Conservation (phyloP, 2,888 invertebrate genomes). For the Athrips mouffetella region DNA sequence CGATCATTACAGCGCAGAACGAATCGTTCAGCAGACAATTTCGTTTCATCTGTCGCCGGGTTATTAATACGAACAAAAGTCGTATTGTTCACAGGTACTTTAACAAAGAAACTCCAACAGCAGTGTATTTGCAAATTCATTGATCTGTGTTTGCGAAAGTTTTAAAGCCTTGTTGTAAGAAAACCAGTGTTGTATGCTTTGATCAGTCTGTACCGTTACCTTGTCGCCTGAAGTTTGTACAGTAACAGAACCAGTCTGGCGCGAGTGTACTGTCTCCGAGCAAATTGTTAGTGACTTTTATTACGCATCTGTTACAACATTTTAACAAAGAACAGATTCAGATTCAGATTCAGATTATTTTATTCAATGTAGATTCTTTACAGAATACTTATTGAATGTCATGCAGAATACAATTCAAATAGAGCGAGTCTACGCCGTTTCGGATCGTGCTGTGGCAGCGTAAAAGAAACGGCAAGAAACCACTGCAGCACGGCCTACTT, state of each 20-base stretch:
- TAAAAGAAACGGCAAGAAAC: too few species aligned
- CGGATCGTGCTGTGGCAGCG: too few species aligned
- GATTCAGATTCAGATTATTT: neutral
- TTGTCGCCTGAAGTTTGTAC: neutral
- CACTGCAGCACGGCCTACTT: too few species aligned
- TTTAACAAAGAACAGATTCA: too few species aligned
- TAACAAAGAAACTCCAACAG: neutral
- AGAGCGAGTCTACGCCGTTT: too few species aligned
- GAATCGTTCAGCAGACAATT: constrained; percentile 11
- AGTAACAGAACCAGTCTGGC: neutral
- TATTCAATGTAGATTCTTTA: neutral
- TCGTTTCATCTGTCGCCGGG: constrained; percentile 19
- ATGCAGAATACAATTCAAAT: too few species aligned
- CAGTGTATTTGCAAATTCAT: neutral
- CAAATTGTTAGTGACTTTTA: neutral
- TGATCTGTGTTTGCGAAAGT: neutral
- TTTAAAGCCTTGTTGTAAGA: neutral
- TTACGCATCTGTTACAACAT: neutral
- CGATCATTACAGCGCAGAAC: neutral
- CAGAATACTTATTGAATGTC: too few species aligned
- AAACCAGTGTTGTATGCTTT: neutral
- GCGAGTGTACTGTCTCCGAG: neutral
- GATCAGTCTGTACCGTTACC: neutral
- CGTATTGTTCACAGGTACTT: neutral
- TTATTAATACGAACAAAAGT: constrained; percentile 21